phyloP scores from a whole-genome alignment of 1,140 invertebrate genomes.

The Neodiprion virginianus region DNA sequence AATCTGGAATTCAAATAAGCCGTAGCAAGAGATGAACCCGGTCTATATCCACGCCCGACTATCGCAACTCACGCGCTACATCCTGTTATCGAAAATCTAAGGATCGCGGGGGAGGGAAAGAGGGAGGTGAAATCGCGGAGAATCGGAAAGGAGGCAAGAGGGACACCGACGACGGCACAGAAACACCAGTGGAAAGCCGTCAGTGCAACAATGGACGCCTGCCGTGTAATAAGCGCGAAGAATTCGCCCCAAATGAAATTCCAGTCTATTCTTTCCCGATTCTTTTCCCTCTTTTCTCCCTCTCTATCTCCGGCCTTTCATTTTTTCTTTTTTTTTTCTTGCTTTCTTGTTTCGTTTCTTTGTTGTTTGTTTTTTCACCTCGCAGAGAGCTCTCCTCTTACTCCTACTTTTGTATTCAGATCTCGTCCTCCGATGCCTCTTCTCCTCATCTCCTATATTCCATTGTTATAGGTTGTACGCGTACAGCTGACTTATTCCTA shows the following conservation, averaged over 20 bases:
- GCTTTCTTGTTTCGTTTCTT: neutral
- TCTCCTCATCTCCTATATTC: neutral
- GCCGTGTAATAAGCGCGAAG: slow-evolving; percentile 47
- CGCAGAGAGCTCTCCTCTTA: slow-evolving; percentile 8
- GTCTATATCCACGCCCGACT: no score
- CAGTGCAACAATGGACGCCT: slow-evolving; percentile 6
- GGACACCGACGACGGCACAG: neutral
- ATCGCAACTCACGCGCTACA: neutral
- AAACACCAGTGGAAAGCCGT: neutral
- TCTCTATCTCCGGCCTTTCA: slow-evolving; percentile 18
- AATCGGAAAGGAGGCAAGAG: neutral
- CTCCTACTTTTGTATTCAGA: slow-evolving; percentile 12
- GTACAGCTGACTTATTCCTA: no score
- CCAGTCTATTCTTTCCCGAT: slow-evolving; percentile 36
- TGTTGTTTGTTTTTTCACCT: neutral
- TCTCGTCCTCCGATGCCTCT: slow-evolving; percentile 8
- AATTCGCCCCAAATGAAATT: slow-evolving; percentile 52
- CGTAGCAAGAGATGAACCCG: neutral
- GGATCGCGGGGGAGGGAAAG: neutral
- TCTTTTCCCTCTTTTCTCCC: slow-evolving; percentile 31
- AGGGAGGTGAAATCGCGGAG: neutral
- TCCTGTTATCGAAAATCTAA: neutral
- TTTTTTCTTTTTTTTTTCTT: slow-evolving; percentile 8
- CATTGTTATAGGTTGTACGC: no score
- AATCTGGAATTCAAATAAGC: slow-evolving; percentile 55